These are phyloP conservation scores for Solea senegalensis DNA, from an alignment of 2,113 vertebrate species.

Conservation along the genomic window DNA sequence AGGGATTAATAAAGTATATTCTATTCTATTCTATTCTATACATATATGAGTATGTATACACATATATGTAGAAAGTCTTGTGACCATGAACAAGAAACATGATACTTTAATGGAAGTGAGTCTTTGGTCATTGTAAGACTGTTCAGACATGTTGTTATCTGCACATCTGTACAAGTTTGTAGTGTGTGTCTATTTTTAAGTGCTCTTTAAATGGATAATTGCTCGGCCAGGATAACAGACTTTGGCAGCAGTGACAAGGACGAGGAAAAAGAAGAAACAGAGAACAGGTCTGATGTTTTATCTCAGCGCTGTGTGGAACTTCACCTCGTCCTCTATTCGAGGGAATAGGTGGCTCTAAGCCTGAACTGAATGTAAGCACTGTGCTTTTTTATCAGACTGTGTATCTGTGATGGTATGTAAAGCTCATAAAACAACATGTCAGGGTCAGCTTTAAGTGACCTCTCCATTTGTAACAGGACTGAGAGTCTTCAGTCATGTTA, in stretches of 20 bases:
- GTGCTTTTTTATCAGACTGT: constrained; percentile 18
- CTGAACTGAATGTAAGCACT: constrained; percentile 36
- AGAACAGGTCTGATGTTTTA: constrained; percentile 11
- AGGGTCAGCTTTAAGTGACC: constrained; percentile 19
- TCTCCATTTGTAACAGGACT: neutral
- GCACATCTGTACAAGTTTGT: constrained; percentile 14
- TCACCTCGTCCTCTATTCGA: constrained; percentile 6
- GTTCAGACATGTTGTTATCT: constrained; percentile 26
- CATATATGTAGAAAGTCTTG: neutral
- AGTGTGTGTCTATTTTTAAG: constrained; percentile 24
- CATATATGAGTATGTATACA: too few species aligned
- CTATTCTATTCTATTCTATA: too few species aligned
- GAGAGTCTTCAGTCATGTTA: neutral
- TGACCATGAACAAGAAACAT: constrained; percentile 40
- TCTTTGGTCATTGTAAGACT: constrained; percentile 27
- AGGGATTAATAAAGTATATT: too few species aligned
- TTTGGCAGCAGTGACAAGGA: constrained; percentile 34
- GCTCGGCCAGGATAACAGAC: constrained; percentile 17
- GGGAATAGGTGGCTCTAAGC: constrained; percentile 7
- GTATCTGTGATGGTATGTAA: constrained; percentile 26
- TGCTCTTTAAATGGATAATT: constrained; percentile 26
- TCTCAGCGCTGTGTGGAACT: constrained; percentile 7
- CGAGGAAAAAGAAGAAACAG: constrained; percentile 4
- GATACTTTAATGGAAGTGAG: constrained; percentile 41
- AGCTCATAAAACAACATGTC: constrained; percentile 23